A percentile compares a stretch with the other conserved stretches of the same genome.
Conservation (phyloP, 1,140 invertebrate genomes). For the Pogonomyrmex barbatus region DNA sequence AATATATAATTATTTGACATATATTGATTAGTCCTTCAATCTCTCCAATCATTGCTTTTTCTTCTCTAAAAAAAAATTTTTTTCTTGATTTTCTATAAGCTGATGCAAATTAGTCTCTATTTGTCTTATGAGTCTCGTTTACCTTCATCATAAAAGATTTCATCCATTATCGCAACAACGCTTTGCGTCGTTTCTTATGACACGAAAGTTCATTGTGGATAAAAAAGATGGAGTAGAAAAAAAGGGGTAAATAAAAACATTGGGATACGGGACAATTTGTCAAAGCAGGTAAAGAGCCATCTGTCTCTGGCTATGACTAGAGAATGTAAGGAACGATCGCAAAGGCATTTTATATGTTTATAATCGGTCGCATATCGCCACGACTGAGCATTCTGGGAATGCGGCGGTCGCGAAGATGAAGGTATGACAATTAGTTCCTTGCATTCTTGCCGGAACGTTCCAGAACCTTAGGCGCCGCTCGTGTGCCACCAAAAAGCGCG, state of each 20-base stretch:
- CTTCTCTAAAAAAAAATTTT: neutral
- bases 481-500: slow-evolving; percentile 40
- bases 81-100: neutral
- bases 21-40: no score
- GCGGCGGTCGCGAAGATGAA: slow-evolving; percentile 62
- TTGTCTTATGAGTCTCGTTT: neutral
- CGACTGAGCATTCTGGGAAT: slow-evolving; percentile 70
- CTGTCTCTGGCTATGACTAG: slow-evolving; percentile 52
- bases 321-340: slow-evolving; percentile 66
- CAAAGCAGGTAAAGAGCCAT: slow-evolving; percentile 63
- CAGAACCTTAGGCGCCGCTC: slow-evolving; percentile 12
- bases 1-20: neutral
- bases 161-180: neutral
- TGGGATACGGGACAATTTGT: slow-evolving; percentile 63
- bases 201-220: neutral
- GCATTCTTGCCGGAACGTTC: slow-evolving; percentile 54
- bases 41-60: neutral
- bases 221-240: neutral
- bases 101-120: neutral
- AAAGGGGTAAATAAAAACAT: neutral
- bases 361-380: slow-evolving; percentile 73
- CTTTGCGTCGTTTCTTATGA: slow-evolving; percentile 4
- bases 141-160: neutral
- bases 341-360: slow-evolving; percentile 69
- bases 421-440: slow-evolving; percentile 72